These are phyloP conservation scores for Tupaia chinensis DNA, from an alignment of 2,113 vertebrate genomes.

Conservation along the genomic window DNA sequence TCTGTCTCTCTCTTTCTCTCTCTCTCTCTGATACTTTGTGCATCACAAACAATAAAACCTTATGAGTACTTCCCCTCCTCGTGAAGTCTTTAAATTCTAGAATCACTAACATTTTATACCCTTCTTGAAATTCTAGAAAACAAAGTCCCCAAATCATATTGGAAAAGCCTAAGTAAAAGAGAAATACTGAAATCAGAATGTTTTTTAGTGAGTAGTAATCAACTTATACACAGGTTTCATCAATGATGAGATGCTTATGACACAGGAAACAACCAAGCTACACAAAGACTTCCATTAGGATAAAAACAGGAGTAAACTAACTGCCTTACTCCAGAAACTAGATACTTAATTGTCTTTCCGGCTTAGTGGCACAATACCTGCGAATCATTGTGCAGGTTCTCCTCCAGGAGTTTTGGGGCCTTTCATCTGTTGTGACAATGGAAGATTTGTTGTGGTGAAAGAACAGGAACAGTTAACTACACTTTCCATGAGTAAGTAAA, in stretches of 20 bases:
- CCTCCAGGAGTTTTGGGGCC: not conserved
- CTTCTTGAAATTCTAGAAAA: slow-evolving; percentile 13
- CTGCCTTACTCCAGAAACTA: not conserved
- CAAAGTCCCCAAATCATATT: not conserved
- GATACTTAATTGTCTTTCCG: not conserved
- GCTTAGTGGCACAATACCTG: not conserved
- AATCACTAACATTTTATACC: not conserved
- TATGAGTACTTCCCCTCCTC: not conserved
- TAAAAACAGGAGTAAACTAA: not conserved
- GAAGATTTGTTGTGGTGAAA: not conserved
- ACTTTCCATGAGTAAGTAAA: not conserved
- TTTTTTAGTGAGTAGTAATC: not conserved
- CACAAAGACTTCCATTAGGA: not conserved
- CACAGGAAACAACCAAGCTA: not conserved
- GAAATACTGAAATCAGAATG: slow-evolving; percentile 14
- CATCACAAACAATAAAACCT: not conserved
- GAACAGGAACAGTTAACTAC: not conserved
- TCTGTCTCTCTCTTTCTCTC: not conserved
- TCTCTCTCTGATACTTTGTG: not conserved
- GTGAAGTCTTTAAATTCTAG: not conserved
- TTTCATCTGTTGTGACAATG: not conserved
- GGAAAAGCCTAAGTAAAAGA: not conserved
- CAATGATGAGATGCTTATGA: not conserved
- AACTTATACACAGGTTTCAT: not conserved
- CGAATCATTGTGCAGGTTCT: not conserved